phyloP scores from a whole-genome alignment of 2,888 invertebrate genomes.

The Clanis bilineata region DNA sequence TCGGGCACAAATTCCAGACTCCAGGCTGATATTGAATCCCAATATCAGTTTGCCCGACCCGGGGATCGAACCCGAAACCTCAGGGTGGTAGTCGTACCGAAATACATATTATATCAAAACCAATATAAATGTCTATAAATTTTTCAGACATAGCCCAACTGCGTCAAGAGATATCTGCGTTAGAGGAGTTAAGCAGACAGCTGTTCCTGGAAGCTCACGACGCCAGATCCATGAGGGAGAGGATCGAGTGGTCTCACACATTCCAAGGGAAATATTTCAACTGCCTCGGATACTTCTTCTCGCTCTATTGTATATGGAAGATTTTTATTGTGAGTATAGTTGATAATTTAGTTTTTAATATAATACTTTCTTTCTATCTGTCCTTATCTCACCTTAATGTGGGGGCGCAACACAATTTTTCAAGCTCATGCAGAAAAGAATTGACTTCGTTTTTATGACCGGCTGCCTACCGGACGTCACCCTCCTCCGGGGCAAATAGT shows the following conservation, averaged over 20 bases:
- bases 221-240: conserved; percentile 94
- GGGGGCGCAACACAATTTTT: no score
- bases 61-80: no score
- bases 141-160: conserved; percentile 88
- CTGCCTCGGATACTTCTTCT: conserved; percentile 98
- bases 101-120: not conserved
- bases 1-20: no score
- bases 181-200: conserved; percentile 96
- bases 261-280: conserved; percentile 99
- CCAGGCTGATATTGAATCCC: no score
- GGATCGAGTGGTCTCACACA: conserved; percentile 96
- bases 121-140: not conserved
- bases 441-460: no score
- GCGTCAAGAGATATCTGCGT: conserved; percentile 90
- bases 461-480: no score
- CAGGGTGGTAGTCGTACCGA: no score
- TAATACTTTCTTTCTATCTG: no score
- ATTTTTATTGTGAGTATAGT: conserved; percentile 96
- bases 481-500: no score
- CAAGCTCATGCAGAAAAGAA: no score
- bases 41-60: no score
- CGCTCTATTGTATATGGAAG: conserved; percentile 99
- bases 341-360: not conserved
- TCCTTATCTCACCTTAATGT: no score
- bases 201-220: conserved; percentile 98